phyloP scores from a whole-genome alignment of 2,888 invertebrate genomes.

The Hanleya hanleyi region DNA sequence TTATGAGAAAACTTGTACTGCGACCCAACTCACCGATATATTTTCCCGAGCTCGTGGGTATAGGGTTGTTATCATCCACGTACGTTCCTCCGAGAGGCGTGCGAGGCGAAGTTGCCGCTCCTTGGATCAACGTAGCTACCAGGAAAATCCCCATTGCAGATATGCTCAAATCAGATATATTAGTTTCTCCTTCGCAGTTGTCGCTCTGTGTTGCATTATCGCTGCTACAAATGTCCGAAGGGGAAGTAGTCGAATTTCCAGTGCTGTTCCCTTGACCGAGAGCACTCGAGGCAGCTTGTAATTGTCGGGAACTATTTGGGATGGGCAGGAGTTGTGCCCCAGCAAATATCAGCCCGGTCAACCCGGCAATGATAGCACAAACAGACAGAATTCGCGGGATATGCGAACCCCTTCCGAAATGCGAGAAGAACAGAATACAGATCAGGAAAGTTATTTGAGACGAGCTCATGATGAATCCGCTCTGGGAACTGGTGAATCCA shows the following conservation, averaged over 20 bases:
- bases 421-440: neutral
- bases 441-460: neutral
- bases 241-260: neutral
- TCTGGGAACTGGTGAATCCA: neutral
- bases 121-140: neutral
- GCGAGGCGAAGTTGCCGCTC: neutral
- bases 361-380: neutral
- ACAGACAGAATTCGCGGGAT: neutral
- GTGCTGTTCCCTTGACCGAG: neutral
- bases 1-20: no score
- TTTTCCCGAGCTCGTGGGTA: neutral
- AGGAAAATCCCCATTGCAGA: neutral
- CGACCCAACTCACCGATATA: neutral
- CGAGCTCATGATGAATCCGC: neutral
- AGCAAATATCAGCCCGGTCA: neutral
- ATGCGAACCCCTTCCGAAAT: neutral
- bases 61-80: neutral
- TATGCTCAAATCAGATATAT: neutral
- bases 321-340: neutral
- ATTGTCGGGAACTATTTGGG: neutral
- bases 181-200: neutral
- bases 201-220: neutral
- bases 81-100: neutral
- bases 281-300: no score
- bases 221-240: neutral